These are phyloP conservation scores for Phyllotreta striolata DNA, from an alignment of 2,888 invertebrate genomes.

Conservation along the genomic window DNA sequence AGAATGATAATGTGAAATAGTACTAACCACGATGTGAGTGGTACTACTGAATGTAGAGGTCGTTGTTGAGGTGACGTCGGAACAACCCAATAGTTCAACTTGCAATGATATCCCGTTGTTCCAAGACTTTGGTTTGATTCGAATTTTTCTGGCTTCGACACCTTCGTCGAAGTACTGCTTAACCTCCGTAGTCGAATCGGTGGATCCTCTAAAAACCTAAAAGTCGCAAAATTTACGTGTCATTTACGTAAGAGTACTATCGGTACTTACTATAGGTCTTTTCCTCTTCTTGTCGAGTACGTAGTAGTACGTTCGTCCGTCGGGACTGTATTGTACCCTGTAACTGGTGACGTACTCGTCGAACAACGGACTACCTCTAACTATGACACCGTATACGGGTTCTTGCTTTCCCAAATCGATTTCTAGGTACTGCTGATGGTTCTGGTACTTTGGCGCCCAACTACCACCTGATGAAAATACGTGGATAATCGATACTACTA, in stretches of 20 bases:
- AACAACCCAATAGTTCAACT: conserved; percentile 80
- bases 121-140: conserved; percentile 80
- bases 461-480: conserved; percentile 63
- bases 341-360: conserved; percentile 82
- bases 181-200: conserved; percentile 66
- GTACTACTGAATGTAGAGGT: neutral
- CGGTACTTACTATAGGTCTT: conserved; percentile 63
- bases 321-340: conserved; percentile 72
- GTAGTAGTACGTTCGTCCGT: conserved; percentile 64
- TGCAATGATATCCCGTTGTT: conserved; percentile 70
- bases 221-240: conserved; percentile 16
- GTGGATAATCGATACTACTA: neutral
- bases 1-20: too few relatives aligned
- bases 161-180: conserved; percentile 74
- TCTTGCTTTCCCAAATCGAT: conserved; percentile 67
- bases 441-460: conserved; percentile 73
- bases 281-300: conserved; percentile 60
- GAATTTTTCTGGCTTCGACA: conserved; percentile 76
- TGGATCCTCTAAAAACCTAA: conserved; percentile 77
- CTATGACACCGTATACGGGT: conserved; percentile 76
- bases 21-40: conserved; percentile 6
- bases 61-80: conserved; percentile 42
- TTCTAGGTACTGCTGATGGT: conserved; percentile 75
- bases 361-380: conserved; percentile 74
- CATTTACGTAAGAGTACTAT: neutral